These are phyloP conservation scores for Rhimphoctona megacephalus DNA, from an alignment of 2,888 invertebrate genomes.

Conservation along the genomic window DNA sequence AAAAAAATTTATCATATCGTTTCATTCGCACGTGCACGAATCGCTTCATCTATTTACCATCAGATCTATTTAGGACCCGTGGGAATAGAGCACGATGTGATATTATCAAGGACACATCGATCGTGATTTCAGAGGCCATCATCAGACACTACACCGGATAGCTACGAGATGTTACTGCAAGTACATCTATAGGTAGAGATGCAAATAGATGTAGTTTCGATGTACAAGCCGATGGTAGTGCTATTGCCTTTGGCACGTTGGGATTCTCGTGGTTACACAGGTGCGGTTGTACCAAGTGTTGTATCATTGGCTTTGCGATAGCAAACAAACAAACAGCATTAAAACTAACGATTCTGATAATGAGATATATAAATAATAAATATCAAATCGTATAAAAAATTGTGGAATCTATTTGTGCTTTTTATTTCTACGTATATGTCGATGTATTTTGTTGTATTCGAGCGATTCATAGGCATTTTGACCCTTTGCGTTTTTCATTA, in stretches of 20 bases:
- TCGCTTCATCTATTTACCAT: not conserved
- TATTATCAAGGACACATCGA: not conserved
- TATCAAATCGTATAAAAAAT: not conserved
- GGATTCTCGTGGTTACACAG: slow-evolving; percentile 25
- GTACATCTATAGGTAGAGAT: not conserved
- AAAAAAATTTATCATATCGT: not conserved
- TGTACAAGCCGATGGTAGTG: slow-evolving; percentile 10
- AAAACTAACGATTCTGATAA: not conserved
- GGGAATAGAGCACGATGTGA: not conserved
- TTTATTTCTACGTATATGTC: not conserved
- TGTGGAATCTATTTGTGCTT: not conserved
- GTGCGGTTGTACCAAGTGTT: slow-evolving; percentile 1
- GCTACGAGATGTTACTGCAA: not conserved
- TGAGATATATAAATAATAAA: not conserved
- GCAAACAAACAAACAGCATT: not conserved
- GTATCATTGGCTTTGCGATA: not conserved
- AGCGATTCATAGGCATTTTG: not conserved
- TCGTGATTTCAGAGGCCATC: not conserved
- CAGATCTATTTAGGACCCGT: too few species aligned
- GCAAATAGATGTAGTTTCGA: slow-evolving; percentile 9
- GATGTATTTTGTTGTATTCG: not conserved
- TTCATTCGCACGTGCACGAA: too few species aligned
- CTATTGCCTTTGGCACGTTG: slow-evolving; percentile 29
- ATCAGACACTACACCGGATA: not conserved
- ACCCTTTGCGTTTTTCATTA: not conserved